Base-by-base conservation (phyloP, 1,140 invertebrate genomes). In the Bombus difficillimus region DNA sequence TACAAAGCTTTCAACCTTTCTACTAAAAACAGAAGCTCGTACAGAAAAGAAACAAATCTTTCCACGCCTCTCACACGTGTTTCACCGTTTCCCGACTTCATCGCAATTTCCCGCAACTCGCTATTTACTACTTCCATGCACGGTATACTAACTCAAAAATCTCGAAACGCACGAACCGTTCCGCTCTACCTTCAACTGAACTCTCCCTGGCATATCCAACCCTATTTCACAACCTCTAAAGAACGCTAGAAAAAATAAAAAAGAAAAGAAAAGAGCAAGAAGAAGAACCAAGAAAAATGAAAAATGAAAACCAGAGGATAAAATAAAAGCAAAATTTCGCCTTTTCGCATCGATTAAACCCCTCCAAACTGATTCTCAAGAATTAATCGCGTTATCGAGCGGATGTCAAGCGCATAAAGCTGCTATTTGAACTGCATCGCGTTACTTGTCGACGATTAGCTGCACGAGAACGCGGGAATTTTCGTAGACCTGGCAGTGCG, bases 361-460 rank as follows among this genome's bases (percentile, higher is more conserved):
- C 37, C 25, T 9, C 15, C 13, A 18, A 28, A 2, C 28, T 9
- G 4, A 18, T n/a, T 15, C 15, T 13, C 18, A 15, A 18, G 37
- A 83, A 85, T 64, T 75, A n/a, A 32, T 39, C 53, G 10, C 25
- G 13, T 39, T 53, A 59, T 59, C 37, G 34, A 25, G 43, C 12
- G 3, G 72, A 6, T 57, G 73, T 59, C 39, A 22, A 79, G 25
- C 37, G n/a, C 28, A 3, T 64, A 9, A 18, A 22, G 13, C 53
- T 32, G 41, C 12, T 59, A 9, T 77, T 25, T n/a, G 25, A 77
- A n/a, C 37, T 72, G 53, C 76, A 72, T 85, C 76, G 41, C 57
- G 39, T 73, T 47, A 59, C 32, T 72, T 80, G 25, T 39, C 68
- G 32, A 37, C 77, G 80, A 80, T 85, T 85, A 85, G 41, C 66